Conservation (phyloP, 2,888 invertebrate species). For the Steinernema hermaphroditum region DNA sequence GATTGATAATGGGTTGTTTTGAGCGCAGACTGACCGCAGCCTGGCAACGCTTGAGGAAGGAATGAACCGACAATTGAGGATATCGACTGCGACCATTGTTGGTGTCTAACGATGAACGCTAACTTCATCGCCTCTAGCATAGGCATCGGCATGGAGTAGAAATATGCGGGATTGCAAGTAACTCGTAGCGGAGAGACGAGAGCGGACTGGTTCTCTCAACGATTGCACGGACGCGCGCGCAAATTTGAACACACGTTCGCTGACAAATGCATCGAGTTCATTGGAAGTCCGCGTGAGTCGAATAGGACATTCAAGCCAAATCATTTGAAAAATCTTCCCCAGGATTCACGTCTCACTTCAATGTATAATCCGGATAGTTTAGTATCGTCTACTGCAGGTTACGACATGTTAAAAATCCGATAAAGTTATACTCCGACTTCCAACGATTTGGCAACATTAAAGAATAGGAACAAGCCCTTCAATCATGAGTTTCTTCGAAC, state of each 20-base stretch:
- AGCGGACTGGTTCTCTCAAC: slow-evolving; percentile 8
- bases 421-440: too few species aligned
- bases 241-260: neutral
- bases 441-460: too few species aligned
- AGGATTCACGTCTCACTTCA: too few species aligned
- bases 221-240: slow-evolving; percentile 20
- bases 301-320: too few species aligned
- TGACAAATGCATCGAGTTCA: too few species aligned
- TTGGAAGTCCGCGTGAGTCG: too few species aligned
- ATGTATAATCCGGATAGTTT: too few species aligned
- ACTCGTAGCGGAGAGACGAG: slow-evolving; percentile 9
- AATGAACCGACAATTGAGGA: neutral
- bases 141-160: slow-evolving; percentile 12
- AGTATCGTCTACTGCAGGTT: too few species aligned
- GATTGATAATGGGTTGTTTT: slow-evolving; percentile 20
- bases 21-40: neutral
- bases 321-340: too few species aligned
- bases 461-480: too few species aligned
- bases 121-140: slow-evolving; percentile 18
- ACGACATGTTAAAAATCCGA: too few species aligned
- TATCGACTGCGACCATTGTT: neutral
- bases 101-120: slow-evolving; percentile 17
- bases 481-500: too few species aligned
- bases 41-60: neutral
- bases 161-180: slow-evolving; percentile 26